Base-by-base conservation (phyloP, 2,888 invertebrate genomes). In the Ophion ventricosus region DNA sequence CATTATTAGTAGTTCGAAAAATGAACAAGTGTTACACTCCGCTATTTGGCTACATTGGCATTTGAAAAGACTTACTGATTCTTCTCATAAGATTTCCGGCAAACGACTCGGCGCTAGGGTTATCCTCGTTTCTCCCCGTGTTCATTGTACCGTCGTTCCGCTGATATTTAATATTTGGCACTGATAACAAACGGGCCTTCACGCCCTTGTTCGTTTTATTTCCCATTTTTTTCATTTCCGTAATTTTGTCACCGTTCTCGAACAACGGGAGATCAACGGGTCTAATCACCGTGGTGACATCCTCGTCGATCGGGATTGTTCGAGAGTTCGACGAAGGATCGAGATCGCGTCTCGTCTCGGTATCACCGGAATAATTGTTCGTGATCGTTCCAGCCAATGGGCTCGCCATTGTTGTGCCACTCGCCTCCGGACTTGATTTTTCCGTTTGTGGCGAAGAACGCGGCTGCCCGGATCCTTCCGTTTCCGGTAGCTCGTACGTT, bases 11-110 rank as follows among this genome's bases (percentile, higher is more conserved):
- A 66, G 35, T 76, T 66, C 7, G 56, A 43, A 56, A 75, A 75
- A 70, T 26, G 64, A n/a, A 64, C 29, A 64, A 35, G 26, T 8
- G 35, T 35, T 17, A 84, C 84, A 84, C 84, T 80, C 77, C 67
- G 72, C 57, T 74, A 67, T 61, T 75, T 82, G 66, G 73, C 56
- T 83, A 56, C 63, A 59, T 77, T 77, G 43, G 63, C 49, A 59
- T 75, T 75, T 63, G 43, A 23, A 80, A 85, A 80, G 66, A 97
- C 97, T 97, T 97, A 97, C 97, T 97, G 96, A 97, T 97, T 95
- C 97, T 96, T 93, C 97, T 95, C 95, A 96, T 96, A 90, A 97
- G 94, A 95, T 95, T 96, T 92, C 96, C 96, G 90, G 96, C 96
- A 94, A 96, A 96, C 86, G 96, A 94, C 81, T 91, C 91, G 88